These are phyloP conservation scores for Drosophila engyochracea DNA, from an alignment of 2,888 invertebrate species.

Conservation along the genomic window DNA sequence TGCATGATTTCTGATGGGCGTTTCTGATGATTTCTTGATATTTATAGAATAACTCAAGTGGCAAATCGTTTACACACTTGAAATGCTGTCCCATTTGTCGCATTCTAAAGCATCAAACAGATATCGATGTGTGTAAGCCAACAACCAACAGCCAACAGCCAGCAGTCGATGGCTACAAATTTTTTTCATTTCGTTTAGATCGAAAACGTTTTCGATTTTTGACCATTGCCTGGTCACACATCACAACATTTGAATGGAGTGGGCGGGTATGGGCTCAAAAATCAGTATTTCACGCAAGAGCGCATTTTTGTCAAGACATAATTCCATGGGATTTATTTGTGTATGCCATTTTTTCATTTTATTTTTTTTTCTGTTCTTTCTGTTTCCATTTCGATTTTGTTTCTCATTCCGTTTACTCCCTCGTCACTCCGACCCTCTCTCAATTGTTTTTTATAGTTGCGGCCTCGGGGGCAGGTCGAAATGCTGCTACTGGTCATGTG, in stretches of 20 bases:
- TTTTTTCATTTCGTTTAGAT: slow-evolving; percentile 63
- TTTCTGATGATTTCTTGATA: slow-evolving; percentile 76
- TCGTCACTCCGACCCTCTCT: slow-evolving; percentile 6
- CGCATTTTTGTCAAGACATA: slow-evolving; percentile 81
- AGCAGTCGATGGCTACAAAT: slow-evolving; percentile 58
- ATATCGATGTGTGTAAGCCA: slow-evolving; percentile 38
- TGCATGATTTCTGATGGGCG: slow-evolving; percentile 45
- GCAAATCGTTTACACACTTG: slow-evolving; percentile 84
- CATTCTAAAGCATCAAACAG: slow-evolving; percentile 62
- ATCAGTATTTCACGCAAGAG: slow-evolving; percentile 81
- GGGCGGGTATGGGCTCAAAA: slow-evolving; percentile 47
- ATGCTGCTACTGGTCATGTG: slow-evolving; percentile 38
- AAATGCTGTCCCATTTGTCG: slow-evolving; percentile 76
- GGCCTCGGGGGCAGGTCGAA: slow-evolving; percentile 21
- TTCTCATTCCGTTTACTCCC: slow-evolving; percentile 9
- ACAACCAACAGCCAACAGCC: background rate
- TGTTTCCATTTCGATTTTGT: slow-evolving; percentile 52
- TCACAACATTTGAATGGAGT: slow-evolving; percentile 38
- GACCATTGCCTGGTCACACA: slow-evolving; percentile 71
- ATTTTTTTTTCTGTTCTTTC: slow-evolving; percentile 5
- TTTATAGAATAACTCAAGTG: slow-evolving; percentile 83
- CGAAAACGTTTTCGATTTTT: slow-evolving; percentile 72
- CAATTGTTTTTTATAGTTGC: slow-evolving; percentile 69
- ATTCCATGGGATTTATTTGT: slow-evolving; percentile 81
- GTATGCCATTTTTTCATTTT: slow-evolving; percentile 61